Conservation (phyloP, 2,888 invertebrate species). For the Mythimna vitellina region DNA sequence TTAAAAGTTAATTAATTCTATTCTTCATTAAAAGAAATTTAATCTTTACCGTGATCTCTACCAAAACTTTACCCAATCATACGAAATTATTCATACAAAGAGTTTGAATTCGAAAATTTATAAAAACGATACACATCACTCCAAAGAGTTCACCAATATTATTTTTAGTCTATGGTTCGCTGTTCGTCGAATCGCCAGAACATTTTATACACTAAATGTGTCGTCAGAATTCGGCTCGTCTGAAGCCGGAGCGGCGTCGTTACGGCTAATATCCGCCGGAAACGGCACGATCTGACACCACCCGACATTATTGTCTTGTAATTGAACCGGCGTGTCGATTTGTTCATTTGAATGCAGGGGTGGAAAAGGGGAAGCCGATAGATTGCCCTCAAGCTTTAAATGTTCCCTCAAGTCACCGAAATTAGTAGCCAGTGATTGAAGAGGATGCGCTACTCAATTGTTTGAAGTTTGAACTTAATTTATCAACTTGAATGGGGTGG, state of each 20-base stretch:
- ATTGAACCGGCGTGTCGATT: conserved; percentile 88
- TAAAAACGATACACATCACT: not conserved
- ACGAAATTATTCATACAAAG: no score
- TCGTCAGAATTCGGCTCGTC: conserved; percentile 85
- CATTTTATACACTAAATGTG: conserved; percentile 81
- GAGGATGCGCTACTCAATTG: conserved; percentile 52
- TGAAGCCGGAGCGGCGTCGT: conserved; percentile 77
- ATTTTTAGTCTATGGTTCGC: conserved; percentile 44
- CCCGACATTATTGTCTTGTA: conserved; percentile 84
- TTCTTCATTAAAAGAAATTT: not conserved
- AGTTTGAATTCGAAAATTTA: conserved; percentile 8
- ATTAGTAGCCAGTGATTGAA: conserved; percentile 55
- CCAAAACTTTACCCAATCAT: not conserved
- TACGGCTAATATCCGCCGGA: conserved; percentile 88
- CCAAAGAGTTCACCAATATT: conserved; percentile 19
- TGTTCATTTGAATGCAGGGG: conserved; percentile 75
- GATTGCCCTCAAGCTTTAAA: conserved; percentile 45
- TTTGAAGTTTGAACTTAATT: conserved; percentile 56
- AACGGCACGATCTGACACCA: conserved; percentile 78
- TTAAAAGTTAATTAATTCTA: not conserved
- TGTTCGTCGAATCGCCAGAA: conserved; percentile 59
- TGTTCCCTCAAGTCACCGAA: conserved; percentile 49
- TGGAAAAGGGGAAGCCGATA: conserved; percentile 53
- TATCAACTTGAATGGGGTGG: conserved; percentile 41
- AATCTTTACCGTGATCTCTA: not conserved